Evolutionary conservation across 2,797 vertebrate species (phyloP).

Genomic region (Darevskia nairensis): DNA sequence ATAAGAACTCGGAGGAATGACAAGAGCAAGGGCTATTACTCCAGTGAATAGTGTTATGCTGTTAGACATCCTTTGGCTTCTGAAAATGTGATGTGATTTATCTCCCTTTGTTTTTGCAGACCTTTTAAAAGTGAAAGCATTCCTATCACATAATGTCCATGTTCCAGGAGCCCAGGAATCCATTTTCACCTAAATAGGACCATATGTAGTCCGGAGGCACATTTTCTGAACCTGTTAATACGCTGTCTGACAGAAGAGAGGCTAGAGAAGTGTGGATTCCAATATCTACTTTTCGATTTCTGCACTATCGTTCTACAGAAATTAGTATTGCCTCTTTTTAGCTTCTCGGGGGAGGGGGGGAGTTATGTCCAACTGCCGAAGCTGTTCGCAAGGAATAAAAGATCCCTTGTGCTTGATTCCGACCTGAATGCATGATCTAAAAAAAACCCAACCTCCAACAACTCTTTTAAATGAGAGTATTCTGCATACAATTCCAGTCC

Average conservation of each 20-base stretch:
- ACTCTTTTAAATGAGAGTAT: too few species aligned
- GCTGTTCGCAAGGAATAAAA: slow-evolving; percentile 6
- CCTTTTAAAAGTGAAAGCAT: background rate
- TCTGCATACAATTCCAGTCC: background rate
- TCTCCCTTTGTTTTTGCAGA: slow-evolving; percentile 24
- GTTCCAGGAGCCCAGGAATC: background rate
- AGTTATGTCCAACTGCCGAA: slow-evolving; percentile 12
- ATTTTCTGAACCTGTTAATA: slow-evolving; percentile 26
- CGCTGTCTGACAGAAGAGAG: background rate
- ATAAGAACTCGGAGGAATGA: background rate
- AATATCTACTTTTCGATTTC: slow-evolving; percentile 11
- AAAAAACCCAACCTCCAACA: background rate
- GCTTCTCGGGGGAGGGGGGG: background rate
- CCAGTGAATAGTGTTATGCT: background rate
- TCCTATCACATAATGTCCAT: background rate
- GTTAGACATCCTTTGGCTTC: background rate
- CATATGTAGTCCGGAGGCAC: slow-evolving; percentile 11
- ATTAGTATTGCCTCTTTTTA: slow-evolving; percentile 2
- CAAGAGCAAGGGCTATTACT: background rate
- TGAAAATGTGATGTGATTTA: slow-evolving; percentile 19
- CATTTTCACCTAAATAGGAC: slow-evolving; percentile 48
- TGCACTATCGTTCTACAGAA: slow-evolving; percentile 24
- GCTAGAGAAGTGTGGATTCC: slow-evolving; percentile 17
- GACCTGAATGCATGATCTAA: background rate
- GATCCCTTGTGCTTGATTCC: background rate